phyloP scores from a whole-genome alignment of 1,140 invertebrate genomes.

The Bombus turneri region DNA sequence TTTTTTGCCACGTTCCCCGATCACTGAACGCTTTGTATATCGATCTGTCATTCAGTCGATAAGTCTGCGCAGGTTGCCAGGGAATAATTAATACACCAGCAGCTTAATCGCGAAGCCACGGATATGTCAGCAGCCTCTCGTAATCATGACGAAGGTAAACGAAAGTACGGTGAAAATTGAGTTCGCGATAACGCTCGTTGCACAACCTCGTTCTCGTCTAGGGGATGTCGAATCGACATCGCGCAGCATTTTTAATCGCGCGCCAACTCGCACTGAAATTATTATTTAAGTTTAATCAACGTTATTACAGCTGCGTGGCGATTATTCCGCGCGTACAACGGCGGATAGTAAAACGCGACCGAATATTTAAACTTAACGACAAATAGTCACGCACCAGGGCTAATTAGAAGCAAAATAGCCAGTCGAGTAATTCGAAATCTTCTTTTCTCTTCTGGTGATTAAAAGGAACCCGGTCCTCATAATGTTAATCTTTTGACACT shows the following conservation, averaged over 20 bases:
- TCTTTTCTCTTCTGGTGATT: background rate
- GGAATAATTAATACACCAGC: constrained; percentile 48
- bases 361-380: background rate
- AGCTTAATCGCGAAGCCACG: constrained; percentile 13
- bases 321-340: background rate
- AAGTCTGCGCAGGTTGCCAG: constrained; percentile 17
- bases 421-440: background rate
- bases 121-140: background rate
- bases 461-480: background rate
- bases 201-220: background rate
- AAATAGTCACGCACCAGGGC: background rate
- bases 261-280: background rate
- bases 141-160: constrained; percentile 20
- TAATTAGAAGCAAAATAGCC: constrained; percentile 6
- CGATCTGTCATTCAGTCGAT: constrained; percentile 32
- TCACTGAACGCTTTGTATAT: background rate
- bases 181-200: background rate
- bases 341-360: background rate
- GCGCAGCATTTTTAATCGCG: constrained; percentile 20
- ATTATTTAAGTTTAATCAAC: constrained; percentile 34
- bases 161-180: constrained; percentile 35
- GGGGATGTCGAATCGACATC: background rate
- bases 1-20: too few species aligned
- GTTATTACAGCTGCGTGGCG: background rate
- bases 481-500: too few species aligned